Base-by-base conservation (phyloP, 2,797 vertebrate genomes). In the Ceryle rudis region DNA sequence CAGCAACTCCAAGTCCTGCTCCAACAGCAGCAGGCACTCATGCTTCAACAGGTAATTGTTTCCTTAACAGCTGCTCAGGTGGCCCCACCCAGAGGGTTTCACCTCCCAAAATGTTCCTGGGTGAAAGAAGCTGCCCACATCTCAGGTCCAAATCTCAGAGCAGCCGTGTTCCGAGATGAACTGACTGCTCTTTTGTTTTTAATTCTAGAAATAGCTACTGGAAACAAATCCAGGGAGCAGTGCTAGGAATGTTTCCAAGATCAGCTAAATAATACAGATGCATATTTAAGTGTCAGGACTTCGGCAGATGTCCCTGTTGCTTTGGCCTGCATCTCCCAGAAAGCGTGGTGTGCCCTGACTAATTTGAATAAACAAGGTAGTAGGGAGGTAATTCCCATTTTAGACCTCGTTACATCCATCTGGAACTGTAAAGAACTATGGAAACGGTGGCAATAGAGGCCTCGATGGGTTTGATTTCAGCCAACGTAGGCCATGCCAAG, bases 1-100 rank as follows among this genome's bases (percentile, higher is more conserved):
- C 99, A 99, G 98, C 99, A 99, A 98, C 99, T 99, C 98, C 99
- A 99, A 98, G 99, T 99, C 97, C 99, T 99, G 94, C 99, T 99
- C 97, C 99, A 99, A 97, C 99, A 99, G 98, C 99, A 99, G 96
- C 99, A 99, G 98, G 99, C 99, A 98, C 99, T 99, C 98, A 99
- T 99, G 99, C 99, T 99, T 98, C 99, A 99, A 97, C 99, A 99
- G 99, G 99, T 99, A 98, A 98, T 81, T 87, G 81, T 84, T 92
- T 75, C 65, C 82, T 89, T 77, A 28, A 22, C 84, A 26, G 20
- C 49, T 14, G 31, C 57, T 67, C n/a, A 2, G 21, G 22, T 31
- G 46, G 35, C 41, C 10, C 5, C 8, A n/a, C 46, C 12, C 5
- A 0, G 69, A 47, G 71, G 64, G 46, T 33, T 88, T 87, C 3